These are phyloP conservation scores for Eleginops maclovinus DNA, from an alignment of 2,113 vertebrate species.

Conservation along the genomic window DNA sequence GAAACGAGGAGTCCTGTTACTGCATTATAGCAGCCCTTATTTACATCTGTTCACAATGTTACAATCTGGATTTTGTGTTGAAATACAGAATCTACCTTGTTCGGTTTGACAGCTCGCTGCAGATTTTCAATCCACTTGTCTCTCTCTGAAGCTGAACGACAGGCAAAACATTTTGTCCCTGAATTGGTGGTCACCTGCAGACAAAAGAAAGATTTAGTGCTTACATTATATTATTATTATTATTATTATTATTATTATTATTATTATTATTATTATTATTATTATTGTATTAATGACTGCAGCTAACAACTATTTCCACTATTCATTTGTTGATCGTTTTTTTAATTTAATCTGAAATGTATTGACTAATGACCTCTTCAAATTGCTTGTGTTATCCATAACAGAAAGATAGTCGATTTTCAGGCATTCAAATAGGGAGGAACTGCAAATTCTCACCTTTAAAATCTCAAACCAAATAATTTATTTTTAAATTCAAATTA, in stretches of 20 bases:
- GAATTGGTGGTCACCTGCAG: conserved; percentile 92
- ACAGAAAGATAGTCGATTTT: too few relatives aligned
- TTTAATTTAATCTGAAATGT: neutral
- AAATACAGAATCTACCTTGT: conserved; percentile 87
- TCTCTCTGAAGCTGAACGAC: conserved; percentile 93
- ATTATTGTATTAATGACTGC: neutral
- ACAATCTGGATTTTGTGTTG: neutral
- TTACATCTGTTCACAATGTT: conserved; percentile 25
- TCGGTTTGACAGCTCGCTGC: conserved; percentile 93
- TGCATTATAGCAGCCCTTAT: conserved; percentile 69
- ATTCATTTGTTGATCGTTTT: neutral
- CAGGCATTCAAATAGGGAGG: too few relatives aligned
- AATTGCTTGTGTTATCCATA: neutral
- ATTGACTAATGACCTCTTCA: neutral
- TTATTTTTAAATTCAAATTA: too few relatives aligned
- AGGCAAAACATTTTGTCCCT: conserved; percentile 95
- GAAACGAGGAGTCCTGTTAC: conserved; percentile 68
- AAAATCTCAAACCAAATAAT: too few relatives aligned
- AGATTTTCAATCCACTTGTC: conserved; percentile 98
- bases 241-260: neutral
- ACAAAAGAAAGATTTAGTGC: neutral
- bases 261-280: neutral
- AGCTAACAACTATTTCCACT: neutral
- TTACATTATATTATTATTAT: neutral
- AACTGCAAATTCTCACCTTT: too few relatives aligned